Evolutionary conservation across 2,113 vertebrate genomes (phyloP).

Genomic region (Chitala chitala): DNA sequence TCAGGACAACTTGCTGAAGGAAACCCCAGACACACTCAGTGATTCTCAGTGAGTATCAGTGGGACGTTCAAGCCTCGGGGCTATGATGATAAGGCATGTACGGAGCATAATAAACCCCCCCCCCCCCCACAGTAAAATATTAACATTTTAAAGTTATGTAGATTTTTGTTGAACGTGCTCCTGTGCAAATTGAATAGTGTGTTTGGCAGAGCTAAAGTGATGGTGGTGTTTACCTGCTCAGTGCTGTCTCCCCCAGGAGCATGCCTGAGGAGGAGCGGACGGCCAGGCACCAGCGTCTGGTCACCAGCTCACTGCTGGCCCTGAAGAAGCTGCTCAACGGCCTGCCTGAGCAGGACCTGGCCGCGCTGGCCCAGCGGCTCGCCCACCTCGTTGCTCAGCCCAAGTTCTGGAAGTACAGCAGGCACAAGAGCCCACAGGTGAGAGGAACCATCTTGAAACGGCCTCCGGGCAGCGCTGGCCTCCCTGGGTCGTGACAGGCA

Average conservation of each 20-base stretch:
- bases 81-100: not conserved
- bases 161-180: too few relatives aligned
- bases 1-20: slow-evolving; percentile 86
- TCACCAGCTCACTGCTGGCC: slow-evolving; percentile 87
- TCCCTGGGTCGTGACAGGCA: slow-evolving; percentile 12
- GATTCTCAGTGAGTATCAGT: slow-evolving; percentile 80
- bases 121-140: not conserved
- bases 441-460: not conserved
- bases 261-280: slow-evolving; percentile 87
- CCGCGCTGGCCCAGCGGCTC: slow-evolving; percentile 67
- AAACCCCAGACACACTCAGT: slow-evolving; percentile 86
- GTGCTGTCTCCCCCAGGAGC: slow-evolving; percentile 57
- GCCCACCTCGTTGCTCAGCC: slow-evolving; percentile 67
- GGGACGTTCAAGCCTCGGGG: not conserved
- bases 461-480: not conserved
- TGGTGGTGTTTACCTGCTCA: not conserved
- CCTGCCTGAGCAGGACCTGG: slow-evolving; percentile 68
- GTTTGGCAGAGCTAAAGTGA: not conserved
- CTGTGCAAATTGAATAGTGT: not conserved
- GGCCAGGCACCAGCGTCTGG: slow-evolving; percentile 80
- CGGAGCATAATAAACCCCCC: too few relatives aligned
- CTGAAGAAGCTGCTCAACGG: slow-evolving; percentile 79
- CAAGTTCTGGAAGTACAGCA: slow-evolving; percentile 96
- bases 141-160: too few relatives aligned
- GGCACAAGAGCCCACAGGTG: slow-evolving; percentile 83